phyloP scores from a whole-genome alignment of 2,888 invertebrate species.

The Microctonus aethiopoides region DNA sequence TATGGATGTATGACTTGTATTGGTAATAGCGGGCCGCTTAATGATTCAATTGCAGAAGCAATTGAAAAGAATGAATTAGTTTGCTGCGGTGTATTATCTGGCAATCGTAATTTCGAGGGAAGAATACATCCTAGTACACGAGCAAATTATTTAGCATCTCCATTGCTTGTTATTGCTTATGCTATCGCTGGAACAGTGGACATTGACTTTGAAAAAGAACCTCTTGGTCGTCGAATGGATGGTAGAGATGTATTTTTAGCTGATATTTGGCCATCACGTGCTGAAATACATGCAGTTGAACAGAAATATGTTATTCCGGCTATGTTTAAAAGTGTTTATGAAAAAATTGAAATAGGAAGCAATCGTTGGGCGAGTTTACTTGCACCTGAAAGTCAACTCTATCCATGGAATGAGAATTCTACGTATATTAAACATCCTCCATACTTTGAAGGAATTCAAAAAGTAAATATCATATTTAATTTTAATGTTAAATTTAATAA shows the following conservation, averaged over 20 bases:
- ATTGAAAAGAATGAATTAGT: slow-evolving; percentile 83
- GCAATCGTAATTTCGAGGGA: slow-evolving; percentile 98
- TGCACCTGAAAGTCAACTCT: slow-evolving; percentile 84
- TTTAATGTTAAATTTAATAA: not conserved
- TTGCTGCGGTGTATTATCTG: slow-evolving; percentile 95
- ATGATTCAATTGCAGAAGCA: slow-evolving; percentile 72
- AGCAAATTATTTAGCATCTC: slow-evolving; percentile 98
- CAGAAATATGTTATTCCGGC: slow-evolving; percentile 90
- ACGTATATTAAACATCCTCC: slow-evolving; percentile 98
- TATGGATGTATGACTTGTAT: slow-evolving; percentile 99
- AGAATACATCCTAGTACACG: slow-evolving; percentile 96
- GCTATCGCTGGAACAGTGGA: slow-evolving; percentile 95
- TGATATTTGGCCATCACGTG: slow-evolving; percentile 95
- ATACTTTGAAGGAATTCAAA: slow-evolving; percentile 89
- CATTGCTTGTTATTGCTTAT: slow-evolving; percentile 95
- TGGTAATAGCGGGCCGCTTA: slow-evolving; percentile 96
- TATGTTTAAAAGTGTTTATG: slow-evolving; percentile 95
- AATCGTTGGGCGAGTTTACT: slow-evolving; percentile 84
- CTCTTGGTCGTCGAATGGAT: slow-evolving; percentile 75
- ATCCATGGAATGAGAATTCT: slow-evolving; percentile 90
- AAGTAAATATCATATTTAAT: slow-evolving; percentile 48
- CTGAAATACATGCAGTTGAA: slow-evolving; percentile 91
- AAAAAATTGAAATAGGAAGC: slow-evolving; percentile 86
- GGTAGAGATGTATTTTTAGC: slow-evolving; percentile 84
- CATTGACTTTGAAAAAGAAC: slow-evolving; percentile 93